Evolutionary conservation across 2,888 invertebrate genomes (phyloP), one percentile per base, ranked within the genome.

Genomic region (Adineta ricciae): DNA sequence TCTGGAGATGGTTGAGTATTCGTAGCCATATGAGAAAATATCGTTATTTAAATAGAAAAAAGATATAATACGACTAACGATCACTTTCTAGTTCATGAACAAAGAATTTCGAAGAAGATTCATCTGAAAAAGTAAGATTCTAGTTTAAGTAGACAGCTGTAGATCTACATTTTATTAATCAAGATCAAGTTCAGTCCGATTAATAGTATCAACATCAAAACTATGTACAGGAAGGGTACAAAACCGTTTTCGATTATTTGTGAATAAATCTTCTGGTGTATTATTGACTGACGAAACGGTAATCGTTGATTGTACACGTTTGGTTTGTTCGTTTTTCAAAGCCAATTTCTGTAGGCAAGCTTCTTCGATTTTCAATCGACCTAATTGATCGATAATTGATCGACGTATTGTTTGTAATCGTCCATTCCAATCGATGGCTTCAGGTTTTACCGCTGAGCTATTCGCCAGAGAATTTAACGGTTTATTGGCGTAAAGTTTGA

Each of bases 301-400:
- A 7, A 41, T 73, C 2, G 73, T 73, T 41, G 41, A 73, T 8
- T 41, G 73, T 73, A 38, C 38, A 73, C 21, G 21, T 24, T 73
- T 41, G 21, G 21, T 73, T 24, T 73, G 38, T 24, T 38, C 73
- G 38, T 38, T 73, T 73, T 73, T 36, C 11, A 73, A 38, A 24
- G 24, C 36, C 38, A 73, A 73, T 38, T 73, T 27, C 38, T 38
- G 36, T 7, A 73, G 36, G 11, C 41, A 38, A 3, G 24, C 41
- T 73, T 73, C 73, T 73, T 73, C 73, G 11, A 73, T 73, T 41
- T 73, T 73, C 14, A 73, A 73, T 41, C 73, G 73, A 73, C 73
- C 24, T n/a, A 73, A 38, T 73, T 73, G 73, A 73, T 73, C 73
- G 1, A 73, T 73, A 2, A 73, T 24, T 41, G 41, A 73, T 21